Conservation (phyloP, 2,797 vertebrate species). For the Premnoplex brunnescens region DNA sequence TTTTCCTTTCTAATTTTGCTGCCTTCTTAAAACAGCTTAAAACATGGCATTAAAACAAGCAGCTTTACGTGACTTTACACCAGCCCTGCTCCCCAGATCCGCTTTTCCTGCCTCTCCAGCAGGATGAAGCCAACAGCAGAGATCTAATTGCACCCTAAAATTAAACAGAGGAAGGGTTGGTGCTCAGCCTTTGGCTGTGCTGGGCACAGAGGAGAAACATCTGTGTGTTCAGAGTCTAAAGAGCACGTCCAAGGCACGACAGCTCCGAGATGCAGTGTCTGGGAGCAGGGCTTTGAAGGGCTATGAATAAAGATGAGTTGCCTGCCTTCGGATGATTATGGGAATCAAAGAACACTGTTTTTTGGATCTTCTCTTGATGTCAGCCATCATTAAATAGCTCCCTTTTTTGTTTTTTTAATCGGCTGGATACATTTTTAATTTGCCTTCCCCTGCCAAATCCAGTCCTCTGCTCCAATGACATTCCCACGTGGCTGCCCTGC, state of each 20-base stretch:
- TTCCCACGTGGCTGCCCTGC: background rate
- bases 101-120: background rate
- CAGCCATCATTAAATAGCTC: background rate
- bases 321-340: slow-evolving; percentile 28
- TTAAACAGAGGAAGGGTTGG: background rate
- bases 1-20: background rate
- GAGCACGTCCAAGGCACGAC: background rate
- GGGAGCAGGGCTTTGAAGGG: background rate
- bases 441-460: slow-evolving; percentile 39
- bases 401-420: background rate
- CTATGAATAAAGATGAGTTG: slow-evolving; percentile 64
- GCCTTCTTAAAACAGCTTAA: background rate
- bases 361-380: slow-evolving; percentile 39
- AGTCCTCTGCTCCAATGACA: background rate
- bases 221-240: background rate
- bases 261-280: background rate
- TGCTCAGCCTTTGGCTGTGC: background rate
- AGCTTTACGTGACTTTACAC: fast-evolving
- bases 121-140: background rate
- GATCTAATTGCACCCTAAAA: background rate
- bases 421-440: slow-evolving; percentile 43
- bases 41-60: background rate
- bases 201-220: background rate
- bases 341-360: background rate
- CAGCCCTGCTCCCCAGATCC: background rate